phyloP scores from a whole-genome alignment of 2,888 invertebrate genomes.

The Entomobrya proxima region DNA sequence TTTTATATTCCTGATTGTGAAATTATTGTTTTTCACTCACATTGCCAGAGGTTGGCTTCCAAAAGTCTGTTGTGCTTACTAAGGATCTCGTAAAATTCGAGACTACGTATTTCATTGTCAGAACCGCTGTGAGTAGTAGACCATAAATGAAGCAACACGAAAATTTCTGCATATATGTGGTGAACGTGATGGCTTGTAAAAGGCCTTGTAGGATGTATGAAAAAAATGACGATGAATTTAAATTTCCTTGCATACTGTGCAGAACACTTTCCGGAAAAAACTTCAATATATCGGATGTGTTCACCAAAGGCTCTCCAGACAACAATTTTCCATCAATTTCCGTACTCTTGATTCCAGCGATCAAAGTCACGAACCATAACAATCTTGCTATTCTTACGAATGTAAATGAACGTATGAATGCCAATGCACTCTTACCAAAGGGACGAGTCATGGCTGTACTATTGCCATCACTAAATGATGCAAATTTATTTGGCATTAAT shows the following conservation, averaged over 20 bases:
- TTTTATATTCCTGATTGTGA: no score
- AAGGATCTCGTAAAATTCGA: not conserved
- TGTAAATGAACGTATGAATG: not conserved
- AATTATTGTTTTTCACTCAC: constrained; percentile 9
- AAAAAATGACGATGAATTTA: not conserved
- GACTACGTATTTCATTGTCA: constrained; percentile 7
- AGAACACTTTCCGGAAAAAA: not conserved
- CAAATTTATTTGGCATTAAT: no score
- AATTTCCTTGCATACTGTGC: not conserved
- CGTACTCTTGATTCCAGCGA: not conserved
- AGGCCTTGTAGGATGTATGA: not conserved
- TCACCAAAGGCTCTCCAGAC: not conserved
- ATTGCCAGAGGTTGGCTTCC: constrained; percentile 35
- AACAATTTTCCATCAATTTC: not conserved
- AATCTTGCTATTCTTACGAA: not conserved
- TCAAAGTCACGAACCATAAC: not conserved
- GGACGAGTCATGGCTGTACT: no score
- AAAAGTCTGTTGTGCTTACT: not conserved
- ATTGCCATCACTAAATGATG: no score
- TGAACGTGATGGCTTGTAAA: not conserved
- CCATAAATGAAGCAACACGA: not conserved
- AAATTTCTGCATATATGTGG: not conserved
- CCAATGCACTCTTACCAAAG: not conserved
- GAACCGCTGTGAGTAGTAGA: not conserved
- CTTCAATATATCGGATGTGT: not conserved